Percentiles rank a stretch among this genome's conserved stretches.
phyloP scores from a whole-genome alignment of 2,797 vertebrate genomes.

The Chelmon rostratus region DNA sequence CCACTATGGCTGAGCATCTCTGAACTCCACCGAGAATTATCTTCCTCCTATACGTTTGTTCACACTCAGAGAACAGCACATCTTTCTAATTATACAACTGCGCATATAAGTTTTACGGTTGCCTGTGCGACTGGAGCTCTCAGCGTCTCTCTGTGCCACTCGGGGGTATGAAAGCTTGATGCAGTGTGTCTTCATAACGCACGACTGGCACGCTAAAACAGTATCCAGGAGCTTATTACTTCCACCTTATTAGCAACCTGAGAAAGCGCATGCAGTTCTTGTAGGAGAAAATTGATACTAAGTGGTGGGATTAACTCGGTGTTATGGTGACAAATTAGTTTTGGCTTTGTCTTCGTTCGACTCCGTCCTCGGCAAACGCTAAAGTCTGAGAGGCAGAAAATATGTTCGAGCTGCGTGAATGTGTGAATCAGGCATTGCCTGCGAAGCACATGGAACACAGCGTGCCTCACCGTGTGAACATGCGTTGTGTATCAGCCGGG shows the following conservation, averaged over 20 bases:
- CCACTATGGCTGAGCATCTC: constrained; percentile 25
- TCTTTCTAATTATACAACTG: constrained; percentile 52
- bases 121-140: constrained; percentile 34
- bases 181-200: constrained; percentile 74
- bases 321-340: constrained; percentile 67
- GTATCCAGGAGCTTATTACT: constrained; percentile 77
- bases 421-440: constrained; percentile 11
- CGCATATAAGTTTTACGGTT: constrained; percentile 55
- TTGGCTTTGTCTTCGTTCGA: constrained; percentile 50
- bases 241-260: constrained; percentile 79
- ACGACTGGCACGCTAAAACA: constrained; percentile 72
- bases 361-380: constrained; percentile 22
- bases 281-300: constrained; percentile 79
- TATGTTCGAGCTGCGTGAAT: neutral
- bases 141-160: constrained; percentile 55
- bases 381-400: constrained; percentile 61
- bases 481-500: constrained; percentile 14
- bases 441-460: constrained; percentile 4
- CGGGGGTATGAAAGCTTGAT: constrained; percentile 57
- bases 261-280: constrained; percentile 73
- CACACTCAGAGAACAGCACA: constrained; percentile 32
- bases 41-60: constrained; percentile 24
- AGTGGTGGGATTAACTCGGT: constrained; percentile 72
- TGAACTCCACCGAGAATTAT: neutral
- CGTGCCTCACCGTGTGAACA: constrained; percentile 14